Conservation (phyloP, 2,797 vertebrate genomes). For the Podargus strigoides region DNA sequence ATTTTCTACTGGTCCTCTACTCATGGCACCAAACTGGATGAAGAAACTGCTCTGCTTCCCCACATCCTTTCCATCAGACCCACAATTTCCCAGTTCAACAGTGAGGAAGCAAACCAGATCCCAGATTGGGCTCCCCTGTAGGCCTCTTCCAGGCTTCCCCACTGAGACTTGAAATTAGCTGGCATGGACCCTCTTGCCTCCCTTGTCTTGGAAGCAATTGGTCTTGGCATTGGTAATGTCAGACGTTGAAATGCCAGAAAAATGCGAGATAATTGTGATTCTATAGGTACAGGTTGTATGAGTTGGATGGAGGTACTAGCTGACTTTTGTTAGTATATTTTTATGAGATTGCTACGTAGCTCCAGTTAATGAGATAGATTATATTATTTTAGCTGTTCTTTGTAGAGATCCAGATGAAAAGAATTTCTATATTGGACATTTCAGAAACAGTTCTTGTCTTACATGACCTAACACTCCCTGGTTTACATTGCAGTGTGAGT, state of each 20-base stretch:
- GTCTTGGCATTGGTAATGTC: not conserved
- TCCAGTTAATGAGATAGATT: not conserved
- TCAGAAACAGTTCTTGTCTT: not conserved
- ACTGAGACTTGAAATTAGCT: not conserved
- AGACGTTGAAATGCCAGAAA: not conserved
- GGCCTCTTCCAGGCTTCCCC: not conserved
- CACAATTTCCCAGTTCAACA: not conserved
- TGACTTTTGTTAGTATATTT: not conserved
- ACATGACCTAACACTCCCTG: not conserved
- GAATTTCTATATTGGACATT: accelerated
- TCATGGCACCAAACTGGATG: not conserved
- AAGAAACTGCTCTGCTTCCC: not conserved
- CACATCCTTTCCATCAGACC: not conserved
- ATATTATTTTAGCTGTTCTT: not conserved
- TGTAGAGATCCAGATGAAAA: not conserved
- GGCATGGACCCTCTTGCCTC: not conserved
- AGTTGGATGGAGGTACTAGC: not conserved
- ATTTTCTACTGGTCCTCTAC: not conserved
- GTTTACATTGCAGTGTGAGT: not conserved
- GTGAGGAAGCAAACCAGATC: accelerated
- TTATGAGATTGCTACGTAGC: not conserved
- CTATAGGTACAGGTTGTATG: not conserved
- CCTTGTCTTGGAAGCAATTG: not conserved
- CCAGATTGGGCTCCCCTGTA: not conserved
- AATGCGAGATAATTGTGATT: not conserved